Evolutionary conservation across 2,113 vertebrate species (phyloP).

Genomic region (Empidonax alnorum): DNA sequence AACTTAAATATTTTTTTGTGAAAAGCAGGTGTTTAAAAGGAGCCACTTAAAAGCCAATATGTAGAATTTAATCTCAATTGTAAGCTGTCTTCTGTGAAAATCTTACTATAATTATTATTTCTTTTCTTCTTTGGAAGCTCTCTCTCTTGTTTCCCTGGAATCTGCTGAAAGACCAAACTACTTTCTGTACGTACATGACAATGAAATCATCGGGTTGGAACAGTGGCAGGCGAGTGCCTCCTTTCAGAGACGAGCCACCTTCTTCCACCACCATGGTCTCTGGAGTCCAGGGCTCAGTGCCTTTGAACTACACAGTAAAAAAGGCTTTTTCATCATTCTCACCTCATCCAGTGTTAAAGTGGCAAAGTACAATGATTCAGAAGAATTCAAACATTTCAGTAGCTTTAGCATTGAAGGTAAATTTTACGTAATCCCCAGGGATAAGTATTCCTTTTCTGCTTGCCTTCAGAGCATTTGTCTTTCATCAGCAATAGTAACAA

Average conservation of each 20-base stretch:
- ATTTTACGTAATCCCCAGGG: background rate
- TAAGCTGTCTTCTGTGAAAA: background rate
- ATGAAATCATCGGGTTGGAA: conserved; percentile 80
- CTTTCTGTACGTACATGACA: conserved; percentile 83
- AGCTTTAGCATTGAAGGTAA: conserved; percentile 93
- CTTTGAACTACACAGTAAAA: conserved; percentile 89
- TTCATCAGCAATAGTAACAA: background rate
- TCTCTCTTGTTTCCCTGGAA: conserved; percentile 88
- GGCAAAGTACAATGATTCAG: conserved; percentile 85
- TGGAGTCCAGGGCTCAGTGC: conserved; percentile 88
- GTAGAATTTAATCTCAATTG: background rate
- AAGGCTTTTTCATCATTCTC: conserved; percentile 88
- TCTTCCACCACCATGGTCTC: conserved; percentile 91
- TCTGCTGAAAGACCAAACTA: conserved; percentile 96
- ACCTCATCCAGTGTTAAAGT: conserved; percentile 78
- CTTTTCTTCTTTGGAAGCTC: conserved; percentile 72
- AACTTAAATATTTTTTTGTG: background rate
- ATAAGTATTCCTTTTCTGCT: background rate
- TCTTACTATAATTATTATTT: background rate
- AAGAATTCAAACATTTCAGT: conserved; percentile 88
- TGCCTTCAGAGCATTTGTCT: background rate
- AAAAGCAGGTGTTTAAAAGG: background rate
- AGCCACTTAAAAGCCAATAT: background rate
- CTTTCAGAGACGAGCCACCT: conserved; percentile 86
- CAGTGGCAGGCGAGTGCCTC: conserved; percentile 83